Percentiles rank a stretch among this genome's conserved stretches.
Conservation (phyloP, 2,888 invertebrate genomes). For the Drosophila paranaensis region DNA sequence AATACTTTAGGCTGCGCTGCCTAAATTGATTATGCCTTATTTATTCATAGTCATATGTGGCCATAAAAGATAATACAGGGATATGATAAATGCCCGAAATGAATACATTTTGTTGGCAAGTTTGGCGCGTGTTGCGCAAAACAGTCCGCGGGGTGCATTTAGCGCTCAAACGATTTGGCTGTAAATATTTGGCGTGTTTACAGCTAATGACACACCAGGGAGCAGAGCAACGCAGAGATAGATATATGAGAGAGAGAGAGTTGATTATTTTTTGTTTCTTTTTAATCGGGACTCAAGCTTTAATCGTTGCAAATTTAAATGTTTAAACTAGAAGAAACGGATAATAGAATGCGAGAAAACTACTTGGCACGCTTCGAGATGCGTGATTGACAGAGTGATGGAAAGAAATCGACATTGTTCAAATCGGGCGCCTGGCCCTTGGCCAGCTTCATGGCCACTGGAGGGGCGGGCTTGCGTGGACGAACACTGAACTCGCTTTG, state of each 20-base stretch:
- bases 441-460: constrained; percentile 26
- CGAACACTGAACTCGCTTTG: constrained; percentile 43
- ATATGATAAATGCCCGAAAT: constrained; percentile 6
- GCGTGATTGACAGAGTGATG: constrained; percentile 40
- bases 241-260: neutral
- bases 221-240: constrained; percentile 8
- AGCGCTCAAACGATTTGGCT: constrained; percentile 54
- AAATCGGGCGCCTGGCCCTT: constrained; percentile 65
- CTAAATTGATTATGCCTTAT: constrained; percentile 11
- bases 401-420: constrained; percentile 62
- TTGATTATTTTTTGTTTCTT: neutral
- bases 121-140: constrained; percentile 26
- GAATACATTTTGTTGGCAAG: constrained; percentile 1
- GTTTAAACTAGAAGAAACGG: constrained; percentile 31
- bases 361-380: constrained; percentile 59
- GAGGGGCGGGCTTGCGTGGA: constrained; percentile 20
- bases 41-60: constrained; percentile 13
- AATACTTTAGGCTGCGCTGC: constrained; percentile 1
- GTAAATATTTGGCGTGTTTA: constrained; percentile 64
- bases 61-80: constrained; percentile 5
- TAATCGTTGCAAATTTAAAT: constrained; percentile 42
- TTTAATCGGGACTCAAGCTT: constrained; percentile 26
- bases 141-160: constrained; percentile 57
- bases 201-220: constrained; percentile 59
- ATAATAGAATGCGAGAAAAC: constrained; percentile 15